Evolutionary conservation across 2,113 vertebrate genomes (phyloP), one percentile per base, ranked within the genome.

Genomic region (Callipepla squamata): DNA sequence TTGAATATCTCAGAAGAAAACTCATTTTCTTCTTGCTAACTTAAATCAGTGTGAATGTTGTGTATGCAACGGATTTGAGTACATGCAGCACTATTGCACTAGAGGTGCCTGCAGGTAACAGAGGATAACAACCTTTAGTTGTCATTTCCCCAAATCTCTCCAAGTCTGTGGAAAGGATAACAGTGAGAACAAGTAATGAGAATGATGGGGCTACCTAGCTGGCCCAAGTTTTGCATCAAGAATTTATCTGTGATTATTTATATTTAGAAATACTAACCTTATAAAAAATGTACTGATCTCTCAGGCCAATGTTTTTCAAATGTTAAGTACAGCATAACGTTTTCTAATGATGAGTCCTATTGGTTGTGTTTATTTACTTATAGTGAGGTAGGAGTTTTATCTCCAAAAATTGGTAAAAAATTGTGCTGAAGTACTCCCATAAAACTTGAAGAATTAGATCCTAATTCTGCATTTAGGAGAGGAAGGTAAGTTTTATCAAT

Each of bases 321-420:
- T 69, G 11, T 1, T 1, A 63, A 30, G 4, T 36, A 77, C 8
- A 48, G 2, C 20, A 30, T 4, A 57, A 2, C 17, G 4, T 45
- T 80, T 2, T 57, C 26, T 74, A 38, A 70, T 4, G 50, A 8
- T 38, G 22, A 8, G 6, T 59, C 4, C 7, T 40, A 7, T 47
- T 76, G 6, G 2, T 38, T 61, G 13, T 65, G 57, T 69, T 44
- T 76, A 57, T 6, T 38, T 2, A 72, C 42, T 92, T 67, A 42
- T 48, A 58, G 13, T 50, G 21, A 81, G 2, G 5, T 40, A 57
- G 23, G 10, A 32, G 1, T 62, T 63, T 50, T 23, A 38, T 59
- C n/a, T 88, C 32, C 4, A 88, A 70, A 74, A 73, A 32, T 10
- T 32, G 1, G 6, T 42, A 30, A 26, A 82, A 94, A 80, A 38